Evolutionary conservation across 2,797 vertebrate genomes (phyloP).

Genomic region (Acipenser oxyrinchus): DNA sequence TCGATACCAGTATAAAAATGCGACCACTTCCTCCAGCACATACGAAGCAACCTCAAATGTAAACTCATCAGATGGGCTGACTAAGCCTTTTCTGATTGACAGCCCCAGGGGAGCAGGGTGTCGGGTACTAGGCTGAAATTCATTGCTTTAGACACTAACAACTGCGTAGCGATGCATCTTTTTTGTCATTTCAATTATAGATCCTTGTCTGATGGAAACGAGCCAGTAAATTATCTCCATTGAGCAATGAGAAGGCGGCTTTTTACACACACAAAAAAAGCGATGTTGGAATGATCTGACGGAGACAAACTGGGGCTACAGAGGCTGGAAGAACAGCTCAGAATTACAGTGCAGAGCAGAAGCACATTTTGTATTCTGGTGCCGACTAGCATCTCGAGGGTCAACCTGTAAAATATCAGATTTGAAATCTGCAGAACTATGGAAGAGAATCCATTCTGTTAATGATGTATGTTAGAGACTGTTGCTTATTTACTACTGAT

Average conservation of each 20-base stretch:
- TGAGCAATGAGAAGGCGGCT: conserved; percentile 21
- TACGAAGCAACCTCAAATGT: conserved; percentile 7
- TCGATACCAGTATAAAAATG: neutral
- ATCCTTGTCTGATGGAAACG: conserved; percentile 59
- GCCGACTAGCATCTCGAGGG: no score
- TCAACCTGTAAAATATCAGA: no score
- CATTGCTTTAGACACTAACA: conserved; percentile 54
- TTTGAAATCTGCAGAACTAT: no score
- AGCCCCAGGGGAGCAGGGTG: conserved; percentile 25
- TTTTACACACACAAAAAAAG: conserved; percentile 23
- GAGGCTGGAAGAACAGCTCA: neutral
- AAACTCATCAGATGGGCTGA: conserved; percentile 15
- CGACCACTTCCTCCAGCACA: conserved; percentile 9
- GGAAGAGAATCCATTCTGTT: no score
- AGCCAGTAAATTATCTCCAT: conserved; percentile 49
- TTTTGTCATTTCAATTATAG: conserved; percentile 77
- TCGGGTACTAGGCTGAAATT: conserved; percentile 44
- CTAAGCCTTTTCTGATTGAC: conserved; percentile 41
- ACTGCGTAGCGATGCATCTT: conserved; percentile 59
- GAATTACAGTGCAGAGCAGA: no score
- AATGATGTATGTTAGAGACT: no score
- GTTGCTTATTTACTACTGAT: no score
- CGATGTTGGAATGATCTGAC: conserved; percentile 46
- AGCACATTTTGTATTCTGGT: no score
- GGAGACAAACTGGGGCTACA: conserved; percentile 18